These are phyloP conservation scores for Leuciscus waleckii DNA, from an alignment of 2,797 vertebrate genomes.

Conservation along the genomic window DNA sequence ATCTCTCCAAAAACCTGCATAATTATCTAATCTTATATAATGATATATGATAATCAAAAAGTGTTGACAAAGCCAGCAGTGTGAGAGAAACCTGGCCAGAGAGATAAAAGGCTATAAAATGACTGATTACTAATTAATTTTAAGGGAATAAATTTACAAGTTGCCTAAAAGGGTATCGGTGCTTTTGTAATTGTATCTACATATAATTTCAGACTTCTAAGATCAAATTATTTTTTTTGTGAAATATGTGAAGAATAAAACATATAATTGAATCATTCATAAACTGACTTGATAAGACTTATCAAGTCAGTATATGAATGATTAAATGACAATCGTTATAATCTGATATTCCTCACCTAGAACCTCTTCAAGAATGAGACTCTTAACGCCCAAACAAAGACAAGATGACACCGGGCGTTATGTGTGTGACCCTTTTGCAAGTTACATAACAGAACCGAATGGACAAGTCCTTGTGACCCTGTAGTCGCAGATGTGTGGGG, in stretches of 20 bases:
- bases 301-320: not conserved
- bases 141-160: not conserved
- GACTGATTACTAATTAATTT: not conserved
- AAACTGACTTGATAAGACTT: not conserved
- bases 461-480: not conserved
- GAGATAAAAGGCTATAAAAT: slow-evolving; percentile 16
- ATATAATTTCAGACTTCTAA: not conserved
- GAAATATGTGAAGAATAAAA: not conserved
- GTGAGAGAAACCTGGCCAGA: not conserved
- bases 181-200: not conserved
- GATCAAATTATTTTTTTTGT: not conserved
- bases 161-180: not conserved
- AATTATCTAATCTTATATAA: not conserved
- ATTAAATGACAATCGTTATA: not conserved
- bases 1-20: not conserved
- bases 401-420: not conserved
- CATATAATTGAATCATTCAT: not conserved
- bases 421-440: slow-evolving; percentile 2
- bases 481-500: not conserved
- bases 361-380: not conserved
- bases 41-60: not conserved
- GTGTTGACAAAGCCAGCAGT: not conserved
- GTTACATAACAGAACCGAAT: slow-evolving; percentile 6
- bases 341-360: not conserved
- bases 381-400: not conserved